phyloP scores from a whole-genome alignment of 2,888 invertebrate genomes.

The Drosophila paranaensis region DNA sequence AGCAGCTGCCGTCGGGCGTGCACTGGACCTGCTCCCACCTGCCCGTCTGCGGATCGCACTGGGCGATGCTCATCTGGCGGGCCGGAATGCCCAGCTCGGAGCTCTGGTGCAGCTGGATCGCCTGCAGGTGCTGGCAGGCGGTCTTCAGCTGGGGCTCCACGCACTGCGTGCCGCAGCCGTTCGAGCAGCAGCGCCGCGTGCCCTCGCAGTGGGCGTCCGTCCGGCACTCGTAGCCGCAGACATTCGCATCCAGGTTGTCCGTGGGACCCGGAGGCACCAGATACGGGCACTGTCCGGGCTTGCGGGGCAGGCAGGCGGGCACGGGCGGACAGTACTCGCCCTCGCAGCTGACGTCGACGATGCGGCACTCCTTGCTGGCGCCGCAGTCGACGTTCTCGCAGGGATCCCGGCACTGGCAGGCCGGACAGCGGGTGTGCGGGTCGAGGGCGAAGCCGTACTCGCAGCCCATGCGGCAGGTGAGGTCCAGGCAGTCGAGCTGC shows the following conservation, averaged over 20 bases:
- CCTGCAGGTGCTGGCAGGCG: conserved; percentile 89
- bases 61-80: conserved; percentile 90
- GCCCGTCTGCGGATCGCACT: conserved; percentile 89
- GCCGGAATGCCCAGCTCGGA: conserved; percentile 91
- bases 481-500: conserved; percentile 88
- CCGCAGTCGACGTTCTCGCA: conserved; percentile 89
- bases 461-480: conserved; percentile 93
- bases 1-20: conserved; percentile 88
- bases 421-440: conserved; percentile 89
- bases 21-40: conserved; percentile 90
- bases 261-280: conserved; percentile 88
- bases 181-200: conserved; percentile 91
- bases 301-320: conserved; percentile 90
- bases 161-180: conserved; percentile 94
- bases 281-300: conserved; percentile 93
- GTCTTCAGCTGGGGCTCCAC: conserved; percentile 90
- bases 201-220: conserved; percentile 91
- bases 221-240: conserved; percentile 91
- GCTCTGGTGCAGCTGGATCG: conserved; percentile 87
- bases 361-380: conserved; percentile 90
- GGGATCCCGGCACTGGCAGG: conserved; percentile 92
- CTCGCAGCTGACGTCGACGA: conserved; percentile 94
- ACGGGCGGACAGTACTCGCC: conserved; percentile 94
- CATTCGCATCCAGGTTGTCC: conserved; percentile 86
- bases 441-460: conserved; percentile 92